Conservation (phyloP, 2,113 vertebrate genomes). For the Tympanuchus pallidicinctus region DNA sequence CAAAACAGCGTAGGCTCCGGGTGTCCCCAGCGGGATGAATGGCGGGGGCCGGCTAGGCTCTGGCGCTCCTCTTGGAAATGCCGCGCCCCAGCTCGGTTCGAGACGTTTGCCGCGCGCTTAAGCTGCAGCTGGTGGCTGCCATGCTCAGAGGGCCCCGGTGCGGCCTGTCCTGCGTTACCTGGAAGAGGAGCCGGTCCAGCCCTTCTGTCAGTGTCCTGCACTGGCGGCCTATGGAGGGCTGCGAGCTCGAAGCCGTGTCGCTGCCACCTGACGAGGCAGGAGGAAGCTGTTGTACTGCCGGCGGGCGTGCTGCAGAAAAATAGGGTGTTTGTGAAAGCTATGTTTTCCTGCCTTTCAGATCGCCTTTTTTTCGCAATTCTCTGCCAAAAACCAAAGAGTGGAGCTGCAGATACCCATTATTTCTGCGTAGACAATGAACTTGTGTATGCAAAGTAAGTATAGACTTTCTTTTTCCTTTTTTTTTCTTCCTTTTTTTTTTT, state of each 20-base stretch:
- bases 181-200: not conserved
- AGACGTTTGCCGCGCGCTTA: not conserved
- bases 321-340: not conserved
- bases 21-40: not conserved
- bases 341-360: conserved; percentile 84
- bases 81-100: not conserved
- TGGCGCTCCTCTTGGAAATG: not conserved
- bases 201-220: not conserved
- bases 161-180: not conserved
- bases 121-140: not conserved
- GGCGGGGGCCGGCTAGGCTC: not conserved
- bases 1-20: no score
- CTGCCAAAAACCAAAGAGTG: conserved; percentile 91
- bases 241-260: not conserved
- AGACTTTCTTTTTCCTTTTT: not conserved
- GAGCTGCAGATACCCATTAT: conserved; percentile 88
- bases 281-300: not conserved
- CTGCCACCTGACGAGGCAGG: not conserved
- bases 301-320: not conserved
- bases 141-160: not conserved
- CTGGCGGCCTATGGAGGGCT: not conserved
- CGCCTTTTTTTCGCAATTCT: conserved; percentile 96
- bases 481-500: no score
- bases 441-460: conserved; percentile 95
- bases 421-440: conserved; percentile 97